phyloP scores from a whole-genome alignment of 2,888 invertebrate species.

The Sphecodes monilicornis region DNA sequence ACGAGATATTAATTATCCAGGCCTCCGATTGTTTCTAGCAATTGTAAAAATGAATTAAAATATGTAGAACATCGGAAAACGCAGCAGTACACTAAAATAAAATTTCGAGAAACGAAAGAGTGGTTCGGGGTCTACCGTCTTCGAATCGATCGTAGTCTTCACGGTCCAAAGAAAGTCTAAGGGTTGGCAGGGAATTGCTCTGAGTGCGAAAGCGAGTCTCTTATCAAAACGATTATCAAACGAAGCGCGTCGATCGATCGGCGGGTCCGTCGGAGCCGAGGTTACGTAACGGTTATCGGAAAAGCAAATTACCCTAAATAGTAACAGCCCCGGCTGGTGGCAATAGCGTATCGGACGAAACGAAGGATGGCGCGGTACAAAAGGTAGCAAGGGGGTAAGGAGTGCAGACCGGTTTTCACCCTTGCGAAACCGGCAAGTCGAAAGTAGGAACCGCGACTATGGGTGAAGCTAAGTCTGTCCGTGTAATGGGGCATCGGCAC shows the following conservation, averaged over 20 bases:
- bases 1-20: too few species aligned
- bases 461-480: constrained; percentile 81
- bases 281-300: constrained; percentile 74
- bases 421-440: constrained; percentile 74
- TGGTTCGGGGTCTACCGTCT: neutral
- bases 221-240: neutral
- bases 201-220: neutral
- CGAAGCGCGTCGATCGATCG: constrained; percentile 56
- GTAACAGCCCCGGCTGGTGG: constrained; percentile 74
- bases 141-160: neutral
- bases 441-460: constrained; percentile 81
- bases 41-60: neutral
- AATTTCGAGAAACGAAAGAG: neutral
- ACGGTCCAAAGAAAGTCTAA: neutral
- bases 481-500: constrained; percentile 83
- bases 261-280: constrained; percentile 57
- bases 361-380: constrained; percentile 54
- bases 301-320: constrained; percentile 78
- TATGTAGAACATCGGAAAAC: neutral
- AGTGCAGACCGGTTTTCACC: constrained; percentile 63
- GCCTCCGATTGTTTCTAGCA: too few species aligned
- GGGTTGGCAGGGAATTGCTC: neutral
- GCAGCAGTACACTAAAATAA: neutral
- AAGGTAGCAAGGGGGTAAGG: constrained; percentile 40
- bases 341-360: constrained; percentile 64